Base-by-base conservation (phyloP, 2,888 invertebrate species). In the Drosophila quinaria region DNA sequence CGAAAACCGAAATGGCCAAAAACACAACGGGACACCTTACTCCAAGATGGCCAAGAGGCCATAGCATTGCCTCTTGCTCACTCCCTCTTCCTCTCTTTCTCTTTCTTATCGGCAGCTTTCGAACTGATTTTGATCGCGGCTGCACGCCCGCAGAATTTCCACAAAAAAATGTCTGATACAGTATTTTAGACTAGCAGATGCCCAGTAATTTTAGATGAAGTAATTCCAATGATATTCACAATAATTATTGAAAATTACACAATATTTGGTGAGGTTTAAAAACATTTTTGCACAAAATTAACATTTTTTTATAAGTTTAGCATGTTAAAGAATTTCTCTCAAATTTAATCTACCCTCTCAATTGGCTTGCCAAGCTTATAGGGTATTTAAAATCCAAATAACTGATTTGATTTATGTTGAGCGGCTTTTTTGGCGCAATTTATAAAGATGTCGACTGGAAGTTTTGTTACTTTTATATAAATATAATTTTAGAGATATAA, bases 141-240 rank as follows among this genome's bases (percentile, higher is more conserved):
- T 60, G 87, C 80, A 85, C 74, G 80, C 88, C 85, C 88, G 85
- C 85, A 86, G 87, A 83, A 88, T 77, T 81, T 86, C 70, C 75
- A 75, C 80, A 70, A 68, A 61, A 68, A 68, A 56, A n/a, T 11
- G 41, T 4, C 11, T 6, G 46, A 13, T 15, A 11, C 3, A 17
- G 29, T 11, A 9, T 29, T 1, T 37, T 29, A 1, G 17, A 9
- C 47, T 29, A 37, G 3, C 3, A 17, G 13, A 47, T 47, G 47
- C 58, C 17, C 58, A 35, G 58, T 47, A 44, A 44, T 5, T 13
- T 1, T 4, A 9, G 10, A 9, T 4, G 10, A 17, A 1, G 17
- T 5, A 17, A 11, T 49, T 15, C 5, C 6, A 19, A 13, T 13
- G 6, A 13, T 11, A 11, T 17, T 22, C 17, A 19, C 19, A 22